A percentile compares a stretch with the other conserved stretches of the same genome.
Evolutionary conservation across 37 sponge, comb jelly and placozoan genomes (phyloP).

Genomic region (Chondrilla cf. caribensis): DNA sequence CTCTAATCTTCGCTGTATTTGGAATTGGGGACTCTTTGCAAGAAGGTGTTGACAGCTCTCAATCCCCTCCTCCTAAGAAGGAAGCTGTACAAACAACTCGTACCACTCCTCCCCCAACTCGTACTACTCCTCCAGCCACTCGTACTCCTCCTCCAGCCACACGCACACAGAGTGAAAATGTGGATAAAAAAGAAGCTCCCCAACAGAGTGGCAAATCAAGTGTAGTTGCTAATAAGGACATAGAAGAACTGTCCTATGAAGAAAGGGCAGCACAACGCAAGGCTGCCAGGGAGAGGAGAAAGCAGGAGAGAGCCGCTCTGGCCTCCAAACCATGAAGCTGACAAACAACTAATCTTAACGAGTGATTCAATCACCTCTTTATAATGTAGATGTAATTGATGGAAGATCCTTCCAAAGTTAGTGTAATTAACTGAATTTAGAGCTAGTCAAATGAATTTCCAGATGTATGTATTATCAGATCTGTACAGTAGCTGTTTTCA

Average conservation of each 20-base stretch:
- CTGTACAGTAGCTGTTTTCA: too few relatives aligned
- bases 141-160: not conserved
- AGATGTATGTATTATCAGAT: too few relatives aligned
- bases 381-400: not conserved
- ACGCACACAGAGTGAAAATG: not conserved
- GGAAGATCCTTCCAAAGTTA: too few relatives aligned
- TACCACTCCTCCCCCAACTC: not conserved
- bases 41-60: not conserved
- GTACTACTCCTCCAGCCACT: not conserved
- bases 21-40: not conserved
- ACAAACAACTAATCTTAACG: not conserved
- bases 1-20: conserved; percentile 38
- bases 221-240: not conserved
- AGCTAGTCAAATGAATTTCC: too few relatives aligned
- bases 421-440: too few relatives aligned
- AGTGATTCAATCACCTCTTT: not conserved
- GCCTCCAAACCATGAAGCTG: conserved; percentile 5
- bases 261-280: conserved; percentile 58
- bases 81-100: not conserved
- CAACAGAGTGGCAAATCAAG: not conserved
- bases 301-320: conserved; percentile 27
- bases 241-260: conserved; percentile 47
- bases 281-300: conserved; percentile 64
- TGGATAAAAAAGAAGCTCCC: not conserved
- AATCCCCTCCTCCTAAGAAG: not conserved